Conservation (phyloP, 2,888 invertebrate species). For the Bombyx huttoni region DNA sequence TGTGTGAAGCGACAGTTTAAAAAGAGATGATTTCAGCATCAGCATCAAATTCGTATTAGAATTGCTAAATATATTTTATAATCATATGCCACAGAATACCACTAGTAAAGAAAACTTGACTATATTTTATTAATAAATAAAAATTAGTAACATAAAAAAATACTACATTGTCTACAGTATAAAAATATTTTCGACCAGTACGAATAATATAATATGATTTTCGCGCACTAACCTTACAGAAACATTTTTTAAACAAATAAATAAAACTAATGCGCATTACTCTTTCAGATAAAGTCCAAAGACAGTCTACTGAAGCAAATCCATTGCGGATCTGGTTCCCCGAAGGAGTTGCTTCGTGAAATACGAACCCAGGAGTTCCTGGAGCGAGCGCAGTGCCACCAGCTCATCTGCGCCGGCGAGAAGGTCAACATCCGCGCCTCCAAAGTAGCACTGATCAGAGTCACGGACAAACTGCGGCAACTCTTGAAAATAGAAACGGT, state of each 20-base stretch:
- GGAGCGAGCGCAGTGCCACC: slow-evolving; percentile 85
- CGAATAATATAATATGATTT: too few relatives aligned
- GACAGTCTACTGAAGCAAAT: slow-evolving; percentile 84
- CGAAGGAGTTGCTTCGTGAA: slow-evolving; percentile 73
- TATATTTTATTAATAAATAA: too few relatives aligned
- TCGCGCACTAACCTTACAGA: background rate
- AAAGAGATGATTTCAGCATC: too few relatives aligned
- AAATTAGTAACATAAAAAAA: too few relatives aligned
- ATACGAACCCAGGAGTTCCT: slow-evolving; percentile 85
- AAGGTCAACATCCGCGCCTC: slow-evolving; percentile 85
- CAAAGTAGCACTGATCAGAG: slow-evolving; percentile 85
- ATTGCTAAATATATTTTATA: too few relatives aligned
- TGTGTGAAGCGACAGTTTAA: too few relatives aligned
- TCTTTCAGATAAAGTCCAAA: slow-evolving; percentile 84
- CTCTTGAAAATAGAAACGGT: slow-evolving; percentile 86
- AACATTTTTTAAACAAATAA: background rate
- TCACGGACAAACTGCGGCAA: slow-evolving; percentile 87
- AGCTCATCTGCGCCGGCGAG: slow-evolving; percentile 83
- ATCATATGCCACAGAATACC: too few relatives aligned
- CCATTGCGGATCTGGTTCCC: slow-evolving; percentile 72
- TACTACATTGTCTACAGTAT: too few relatives aligned
- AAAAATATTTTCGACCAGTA: too few relatives aligned
- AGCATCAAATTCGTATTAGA: too few relatives aligned
- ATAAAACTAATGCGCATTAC: background rate
- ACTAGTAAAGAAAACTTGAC: too few relatives aligned